These are phyloP conservation scores for Zaprionus davidi DNA, from an alignment of 1,140 invertebrate species.

Conservation along the genomic window DNA sequence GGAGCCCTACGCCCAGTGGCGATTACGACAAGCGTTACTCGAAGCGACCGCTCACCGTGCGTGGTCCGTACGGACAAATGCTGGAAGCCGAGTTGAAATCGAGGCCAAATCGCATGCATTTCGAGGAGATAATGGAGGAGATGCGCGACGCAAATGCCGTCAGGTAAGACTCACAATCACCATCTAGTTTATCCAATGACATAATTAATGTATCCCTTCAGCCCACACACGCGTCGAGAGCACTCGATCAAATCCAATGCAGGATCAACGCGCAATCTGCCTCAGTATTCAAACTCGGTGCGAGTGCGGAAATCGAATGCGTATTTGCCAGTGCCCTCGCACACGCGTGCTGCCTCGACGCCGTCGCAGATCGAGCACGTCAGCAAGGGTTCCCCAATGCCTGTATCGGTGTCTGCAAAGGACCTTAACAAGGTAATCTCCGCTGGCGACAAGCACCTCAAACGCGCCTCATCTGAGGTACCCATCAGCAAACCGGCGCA, in stretches of 20 bases:
- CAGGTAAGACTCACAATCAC: conserved; percentile 42
- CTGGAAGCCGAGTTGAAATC: conserved; percentile 91
- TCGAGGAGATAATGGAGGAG: conserved; percentile 85
- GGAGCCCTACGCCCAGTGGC: conserved; percentile 73
- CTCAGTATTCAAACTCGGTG: conserved; percentile 81
- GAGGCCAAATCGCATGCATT: conserved; percentile 87
- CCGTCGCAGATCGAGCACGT: conserved; percentile 79
- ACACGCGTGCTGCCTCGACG: conserved; percentile 79
- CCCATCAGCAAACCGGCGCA: conserved; percentile 67
- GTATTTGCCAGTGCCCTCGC: conserved; percentile 76
- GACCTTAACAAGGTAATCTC: conserved; percentile 50
- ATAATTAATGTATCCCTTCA: conserved; percentile 2
- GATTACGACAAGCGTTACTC: conserved; percentile 87
- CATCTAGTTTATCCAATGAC: not conserved
- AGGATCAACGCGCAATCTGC: conserved; percentile 62
- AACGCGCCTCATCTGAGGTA: conserved; percentile 76
- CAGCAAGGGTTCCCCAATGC: conserved; percentile 39
- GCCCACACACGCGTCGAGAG: conserved; percentile 53
- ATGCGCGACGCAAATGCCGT: conserved; percentile 65
- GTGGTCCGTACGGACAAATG: conserved; percentile 93
- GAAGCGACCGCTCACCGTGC: conserved; percentile 87
- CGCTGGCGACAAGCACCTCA: conserved; percentile 47
- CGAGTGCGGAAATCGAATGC: conserved; percentile 77
- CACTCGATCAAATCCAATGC: conserved; percentile 28
- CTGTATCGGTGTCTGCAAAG: conserved; percentile 57